These are phyloP conservation scores for Nerophis lumbriciformis DNA, from an alignment of 2,113 vertebrate species.

Conservation along the genomic window DNA sequence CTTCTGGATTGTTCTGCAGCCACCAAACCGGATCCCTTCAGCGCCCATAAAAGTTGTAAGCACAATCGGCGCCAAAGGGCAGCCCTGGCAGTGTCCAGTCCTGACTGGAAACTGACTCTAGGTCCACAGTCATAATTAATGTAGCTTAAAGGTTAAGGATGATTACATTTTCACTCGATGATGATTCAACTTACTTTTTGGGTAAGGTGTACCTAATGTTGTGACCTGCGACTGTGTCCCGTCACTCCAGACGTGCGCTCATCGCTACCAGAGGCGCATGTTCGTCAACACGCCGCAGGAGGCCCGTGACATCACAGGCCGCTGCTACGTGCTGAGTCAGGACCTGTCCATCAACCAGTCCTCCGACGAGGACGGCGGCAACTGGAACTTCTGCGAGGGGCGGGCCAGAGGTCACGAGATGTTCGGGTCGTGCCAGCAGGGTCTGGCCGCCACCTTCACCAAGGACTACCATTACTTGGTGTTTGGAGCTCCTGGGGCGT, in stretches of 20 bases:
- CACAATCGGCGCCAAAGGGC: too few relatives aligned
- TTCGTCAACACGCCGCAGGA: constrained; percentile 78
- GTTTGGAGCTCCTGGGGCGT: constrained; percentile 92
- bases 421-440: constrained; percentile 95
- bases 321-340: constrained; percentile 91
- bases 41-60: too few relatives aligned
- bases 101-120: too few relatives aligned
- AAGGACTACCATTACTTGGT: constrained; percentile 89
- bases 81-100: too few relatives aligned
- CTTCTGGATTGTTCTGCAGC: too few relatives aligned
- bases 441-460: constrained; percentile 89
- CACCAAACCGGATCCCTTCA: too few relatives aligned
- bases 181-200: too few relatives aligned
- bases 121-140: too few relatives aligned
- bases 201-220: too few relatives aligned
- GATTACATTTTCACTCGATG: too few relatives aligned
- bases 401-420: constrained; percentile 80
- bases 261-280: constrained; percentile 87
- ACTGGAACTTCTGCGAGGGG: constrained; percentile 86
- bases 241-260: constrained; percentile 84
- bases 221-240: neutral
- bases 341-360: constrained; percentile 76
- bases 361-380: constrained; percentile 76
- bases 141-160: too few relatives aligned
- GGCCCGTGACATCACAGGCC: constrained; percentile 83